Evolutionary conservation across 2,797 vertebrate genomes (phyloP), one percentile per base, ranked within the genome.

Genomic region (Poeciliopsis turneri): DNA sequence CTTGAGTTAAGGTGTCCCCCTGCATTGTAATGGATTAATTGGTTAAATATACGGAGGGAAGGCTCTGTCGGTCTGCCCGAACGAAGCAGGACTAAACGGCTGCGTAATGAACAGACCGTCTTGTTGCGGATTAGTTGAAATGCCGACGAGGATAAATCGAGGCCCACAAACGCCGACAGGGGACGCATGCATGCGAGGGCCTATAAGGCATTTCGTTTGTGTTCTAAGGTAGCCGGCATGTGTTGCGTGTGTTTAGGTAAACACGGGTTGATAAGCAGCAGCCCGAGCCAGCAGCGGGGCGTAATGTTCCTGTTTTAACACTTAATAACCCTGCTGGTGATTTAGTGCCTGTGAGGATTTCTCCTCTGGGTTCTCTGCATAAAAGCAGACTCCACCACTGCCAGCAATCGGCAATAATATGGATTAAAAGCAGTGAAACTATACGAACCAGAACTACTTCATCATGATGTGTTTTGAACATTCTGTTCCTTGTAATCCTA

Each of bases 21-120:
- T 84, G 86, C 90, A 90, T 90, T 91, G 79, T 84, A 85, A 90
- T 90, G 87, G 87, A 86, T 91, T 92, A 91, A 92, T 92, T 91
- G 89, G 89, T 90, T 89, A 86, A 84, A 82, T 87, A 83, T 90
- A 90, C 85, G 83, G 82, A 79, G 51, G 59, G 82, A 87, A 78
- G 78, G 81, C 85, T 66, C 82, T 79, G 80, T 86, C 86, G 75
- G 80, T 92, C 81, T 72, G 72, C 69, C 84, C 77, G 83, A 90
- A 84, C 28, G 51, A 47, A 80, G 75, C 71, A 57, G 66, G 77
- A 76, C 74, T 87, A 76, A 87, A 81, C 23, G 6, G 84, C 61
- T 83, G 82, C 55, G 78, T 91, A 89, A 90, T 88, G 78, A 90
- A 80, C 78, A 78, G 76, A 36, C 72, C 72, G 12, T 64, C 76